Conservation (phyloP, 1,140 invertebrate genomes). For the Himalopsyche phryganea region DNA sequence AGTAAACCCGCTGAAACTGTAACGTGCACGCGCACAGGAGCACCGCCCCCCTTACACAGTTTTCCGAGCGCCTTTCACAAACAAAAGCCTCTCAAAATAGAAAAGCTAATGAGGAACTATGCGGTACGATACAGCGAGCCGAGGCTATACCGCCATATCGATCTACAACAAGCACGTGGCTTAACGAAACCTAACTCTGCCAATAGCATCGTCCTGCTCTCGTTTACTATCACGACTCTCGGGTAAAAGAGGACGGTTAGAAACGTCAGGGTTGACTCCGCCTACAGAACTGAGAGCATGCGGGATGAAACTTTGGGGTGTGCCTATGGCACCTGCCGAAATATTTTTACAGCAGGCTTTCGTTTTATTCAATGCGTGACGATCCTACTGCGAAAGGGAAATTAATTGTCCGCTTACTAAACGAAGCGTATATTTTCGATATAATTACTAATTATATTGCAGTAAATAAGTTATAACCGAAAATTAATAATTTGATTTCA, state of each 20-base stretch:
- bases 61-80: no score
- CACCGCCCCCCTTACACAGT: no score
- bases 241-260: background rate
- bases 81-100: background rate
- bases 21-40: background rate
- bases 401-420: no score
- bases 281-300: constrained; percentile 8
- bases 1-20: background rate
- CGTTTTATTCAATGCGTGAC: constrained; percentile 9
- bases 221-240: background rate
- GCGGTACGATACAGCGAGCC: constrained; percentile 15
- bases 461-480: no score
- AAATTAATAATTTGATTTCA: no score
- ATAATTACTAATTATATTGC: no score
- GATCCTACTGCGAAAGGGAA: background rate
- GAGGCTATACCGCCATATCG: constrained; percentile 29
- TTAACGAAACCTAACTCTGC: background rate
- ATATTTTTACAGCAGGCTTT: constrained; percentile 23
- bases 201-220: constrained; percentile 5
- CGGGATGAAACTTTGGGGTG: constrained; percentile 29
- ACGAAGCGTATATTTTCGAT: no score
- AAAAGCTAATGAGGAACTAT: constrained; percentile 7
- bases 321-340: constrained; percentile 27
- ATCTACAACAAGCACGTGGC: constrained; percentile 27
- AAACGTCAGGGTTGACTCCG: background rate